phyloP scores from a whole-genome alignment of 2,888 invertebrate genomes.

The Netelia fuscicornis region DNA sequence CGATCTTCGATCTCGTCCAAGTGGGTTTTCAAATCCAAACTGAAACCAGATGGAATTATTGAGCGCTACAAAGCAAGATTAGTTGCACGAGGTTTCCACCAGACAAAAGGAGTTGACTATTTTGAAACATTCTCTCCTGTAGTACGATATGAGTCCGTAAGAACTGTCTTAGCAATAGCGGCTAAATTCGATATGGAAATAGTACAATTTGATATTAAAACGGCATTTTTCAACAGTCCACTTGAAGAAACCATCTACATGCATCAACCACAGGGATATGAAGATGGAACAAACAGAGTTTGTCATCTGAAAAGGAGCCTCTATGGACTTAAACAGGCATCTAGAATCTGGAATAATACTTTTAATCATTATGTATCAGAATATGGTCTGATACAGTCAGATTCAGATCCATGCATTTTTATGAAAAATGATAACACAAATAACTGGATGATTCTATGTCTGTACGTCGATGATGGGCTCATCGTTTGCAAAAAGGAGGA shows the following conservation, averaged over 20 bases:
- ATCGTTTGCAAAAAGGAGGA: constrained; percentile 1
- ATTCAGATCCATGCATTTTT: constrained; percentile 72
- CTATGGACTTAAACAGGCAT: constrained; percentile 76
- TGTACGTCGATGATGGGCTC: constrained; percentile 57
- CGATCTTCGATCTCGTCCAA: constrained; percentile 30
- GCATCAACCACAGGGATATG: constrained; percentile 68
- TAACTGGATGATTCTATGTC: constrained; percentile 24
- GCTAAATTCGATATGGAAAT: constrained; percentile 56
- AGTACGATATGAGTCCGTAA: constrained; percentile 37
- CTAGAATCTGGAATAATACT: constrained; percentile 72
- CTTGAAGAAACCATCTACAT: constrained; percentile 65
- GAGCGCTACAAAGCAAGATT: constrained; percentile 53
- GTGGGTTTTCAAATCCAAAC: constrained; percentile 51
- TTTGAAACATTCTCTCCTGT: constrained; percentile 57
- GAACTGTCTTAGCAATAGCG: constrained; percentile 67
- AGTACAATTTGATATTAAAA: constrained; percentile 60
- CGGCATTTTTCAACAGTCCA: constrained; percentile 56
- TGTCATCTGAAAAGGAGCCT: constrained; percentile 71
- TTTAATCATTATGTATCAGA: constrained; percentile 63
- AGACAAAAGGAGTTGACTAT: constrained; percentile 59
- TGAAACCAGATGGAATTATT: constrained; percentile 34
- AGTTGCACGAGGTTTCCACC: constrained; percentile 60
- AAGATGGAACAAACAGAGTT: constrained; percentile 63
- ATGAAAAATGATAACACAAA: constrained; percentile 31
- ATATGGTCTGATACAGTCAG: constrained; percentile 63